Base-by-base conservation (phyloP, 2,888 invertebrate species). In the Drosophila nr. perissopoda region DNA sequence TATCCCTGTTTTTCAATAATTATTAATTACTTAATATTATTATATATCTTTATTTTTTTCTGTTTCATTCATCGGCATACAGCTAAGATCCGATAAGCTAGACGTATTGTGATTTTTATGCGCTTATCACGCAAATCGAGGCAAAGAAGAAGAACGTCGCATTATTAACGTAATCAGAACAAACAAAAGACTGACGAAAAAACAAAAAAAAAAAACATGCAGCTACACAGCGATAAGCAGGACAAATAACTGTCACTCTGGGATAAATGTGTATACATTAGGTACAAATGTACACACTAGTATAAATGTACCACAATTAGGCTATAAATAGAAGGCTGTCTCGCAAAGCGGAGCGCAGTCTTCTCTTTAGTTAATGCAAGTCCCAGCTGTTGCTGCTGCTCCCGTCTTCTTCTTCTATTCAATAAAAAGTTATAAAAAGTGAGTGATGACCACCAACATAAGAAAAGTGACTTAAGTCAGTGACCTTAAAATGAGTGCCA, bases 91-190 rank as follows among this genome's bases (percentile, higher is more conserved):
- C 8, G 46, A 46, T 46, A 46, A 25, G 46, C 16, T 58, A 54
- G 31, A 64, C 38, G 57, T 57, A 69, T 59, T 63, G 56, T 52
- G 51, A 49, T 57, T n/a, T 38, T 57, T 36, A 53, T 34, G 40
- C 52, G 62, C 82, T 76, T 80, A 80, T 82, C 84, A 60, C 70
- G 70, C 64, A 73, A 52, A 64, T 75, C 64, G 31, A 49, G 52
- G 48, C 16, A 46, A 46, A 4, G 25, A 25, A 46, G 16, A 46
- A 25, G 29, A 74, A 76, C 79, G 57, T 81, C 87, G 84, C 89
- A 85, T 81, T 85, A 76, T 70, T 68, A 87, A 70, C 82, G 84
- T 88, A 85, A 88, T 77, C 72, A 73, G 76, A 56, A 64, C 69
- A 85, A 88, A 88, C 76, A 86, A 67, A 51, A 63, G 70, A 60